Evolutionary conservation across 2,888 invertebrate genomes (phyloP).

Genomic region (Desoria tigrina): DNA sequence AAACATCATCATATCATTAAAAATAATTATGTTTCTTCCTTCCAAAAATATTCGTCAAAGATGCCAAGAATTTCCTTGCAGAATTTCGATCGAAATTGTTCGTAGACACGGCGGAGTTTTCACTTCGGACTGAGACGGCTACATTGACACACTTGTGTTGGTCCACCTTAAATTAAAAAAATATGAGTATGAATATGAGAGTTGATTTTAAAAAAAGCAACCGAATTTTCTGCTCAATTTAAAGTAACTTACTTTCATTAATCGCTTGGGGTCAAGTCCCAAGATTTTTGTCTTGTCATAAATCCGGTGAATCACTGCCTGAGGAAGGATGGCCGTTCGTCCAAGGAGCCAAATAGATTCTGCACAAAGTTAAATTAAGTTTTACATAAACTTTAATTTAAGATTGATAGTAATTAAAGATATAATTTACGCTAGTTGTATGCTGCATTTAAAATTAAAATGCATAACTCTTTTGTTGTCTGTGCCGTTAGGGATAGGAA

Average conservation of each 20-base stretch:
- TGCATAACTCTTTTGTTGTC: no score
- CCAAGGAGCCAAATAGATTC: slow-evolving; percentile 53
- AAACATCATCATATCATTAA: no score
- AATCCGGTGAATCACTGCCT: slow-evolving; percentile 49
- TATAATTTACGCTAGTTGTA: no score
- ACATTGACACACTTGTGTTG: slow-evolving; percentile 53
- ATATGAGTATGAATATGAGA: no score
- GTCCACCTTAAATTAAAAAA: slow-evolving; percentile 41
- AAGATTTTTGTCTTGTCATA: slow-evolving; percentile 53
- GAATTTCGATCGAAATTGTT: slow-evolving; percentile 53
- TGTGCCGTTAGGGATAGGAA: no score
- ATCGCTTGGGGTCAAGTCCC: slow-evolving; percentile 51
- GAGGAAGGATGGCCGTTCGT: slow-evolving; percentile 51
- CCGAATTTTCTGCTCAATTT: neutral
- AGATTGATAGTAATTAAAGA: neutral
- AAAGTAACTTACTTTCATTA: slow-evolving; percentile 43
- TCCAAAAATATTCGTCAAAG: slow-evolving; percentile 52
- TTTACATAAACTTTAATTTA: neutral
- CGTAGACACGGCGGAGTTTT: slow-evolving; percentile 49
- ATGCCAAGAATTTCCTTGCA: slow-evolving; percentile 52
- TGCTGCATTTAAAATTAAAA: no score
- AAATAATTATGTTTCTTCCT: slow-evolving; percentile 50
- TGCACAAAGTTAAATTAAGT: slow-evolving; percentile 23
- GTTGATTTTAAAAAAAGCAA: slow-evolving; percentile 10
- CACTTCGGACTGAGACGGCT: slow-evolving; percentile 52